phyloP scores from a whole-genome alignment of 2,888 invertebrate species.

The Protophormia terraenovae region DNA sequence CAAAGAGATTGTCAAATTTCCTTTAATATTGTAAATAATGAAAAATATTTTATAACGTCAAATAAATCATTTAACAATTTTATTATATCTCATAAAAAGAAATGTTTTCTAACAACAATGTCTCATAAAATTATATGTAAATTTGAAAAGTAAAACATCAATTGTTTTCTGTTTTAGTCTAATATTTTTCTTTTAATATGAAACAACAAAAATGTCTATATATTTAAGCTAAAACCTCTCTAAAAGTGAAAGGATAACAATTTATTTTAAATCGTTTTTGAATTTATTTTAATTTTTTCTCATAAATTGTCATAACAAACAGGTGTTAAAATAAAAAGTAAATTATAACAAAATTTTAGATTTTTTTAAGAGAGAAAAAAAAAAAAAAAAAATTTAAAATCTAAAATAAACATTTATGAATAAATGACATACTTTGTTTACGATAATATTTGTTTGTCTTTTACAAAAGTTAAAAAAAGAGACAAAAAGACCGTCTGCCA shows the following conservation, averaged over 20 bases:
- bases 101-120: background rate
- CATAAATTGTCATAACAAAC: constrained; percentile 51
- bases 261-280: constrained; percentile 42
- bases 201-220: background rate
- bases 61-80: background rate
- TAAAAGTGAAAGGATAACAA: constrained; percentile 57
- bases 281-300: constrained; percentile 41
- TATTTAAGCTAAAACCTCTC: constrained; percentile 1
- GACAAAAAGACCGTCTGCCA: background rate
- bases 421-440: constrained; percentile 54
- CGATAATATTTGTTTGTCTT: constrained; percentile 41
- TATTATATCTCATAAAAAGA: background rate
- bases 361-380: too few relatives aligned
- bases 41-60: background rate
- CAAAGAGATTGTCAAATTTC: too few relatives aligned
- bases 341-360: constrained; percentile 42
- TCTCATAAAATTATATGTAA: background rate
- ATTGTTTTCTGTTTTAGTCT: background rate
- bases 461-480: background rate
- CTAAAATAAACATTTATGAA: constrained; percentile 45
- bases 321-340: constrained; percentile 57
- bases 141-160: background rate
- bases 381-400: constrained; percentile 3
- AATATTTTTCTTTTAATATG: background rate
- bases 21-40: too few relatives aligned